These are phyloP conservation scores for Pygoscelis antarcticus DNA, from an alignment of 2,113 vertebrate species.

Conservation along the genomic window DNA sequence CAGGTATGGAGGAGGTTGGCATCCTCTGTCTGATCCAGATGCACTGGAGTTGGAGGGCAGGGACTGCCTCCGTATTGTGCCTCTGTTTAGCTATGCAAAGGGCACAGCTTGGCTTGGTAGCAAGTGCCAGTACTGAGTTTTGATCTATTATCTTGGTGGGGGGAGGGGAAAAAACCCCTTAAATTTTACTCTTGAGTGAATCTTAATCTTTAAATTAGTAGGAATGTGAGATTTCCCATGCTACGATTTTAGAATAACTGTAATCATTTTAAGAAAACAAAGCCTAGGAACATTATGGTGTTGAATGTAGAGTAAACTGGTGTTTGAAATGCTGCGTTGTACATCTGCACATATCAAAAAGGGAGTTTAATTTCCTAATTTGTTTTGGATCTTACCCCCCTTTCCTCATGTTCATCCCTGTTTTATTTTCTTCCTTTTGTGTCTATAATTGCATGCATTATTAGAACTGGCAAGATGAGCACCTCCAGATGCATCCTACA, in stretches of 20 bases:
- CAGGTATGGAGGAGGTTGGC: neutral
- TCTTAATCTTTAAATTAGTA: constrained; percentile 31
- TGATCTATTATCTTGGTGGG: neutral
- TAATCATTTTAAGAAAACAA: constrained; percentile 48
- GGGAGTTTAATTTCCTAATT: neutral
- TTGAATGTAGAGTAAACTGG: neutral
- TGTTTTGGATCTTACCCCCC: neutral
- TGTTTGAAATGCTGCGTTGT: neutral
- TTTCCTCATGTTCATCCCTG: neutral
- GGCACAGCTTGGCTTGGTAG: neutral
- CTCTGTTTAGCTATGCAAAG: neutral
- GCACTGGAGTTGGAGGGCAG: neutral
- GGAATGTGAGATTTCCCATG: neutral
- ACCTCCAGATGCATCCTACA: constrained; percentile 60
- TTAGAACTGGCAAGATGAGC: constrained; percentile 63
- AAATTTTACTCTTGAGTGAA: constrained; percentile 23
- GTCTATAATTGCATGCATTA: neutral
- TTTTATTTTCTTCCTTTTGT: constrained; percentile 39
- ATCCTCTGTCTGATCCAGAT: neutral
- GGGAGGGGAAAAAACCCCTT: neutral
- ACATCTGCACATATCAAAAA: neutral
- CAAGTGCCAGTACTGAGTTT: neutral
- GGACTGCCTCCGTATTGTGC: neutral
- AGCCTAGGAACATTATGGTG: neutral
- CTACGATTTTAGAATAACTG: constrained; percentile 8